Percentiles rank a stretch among this genome's conserved stretches.
phyloP scores from a whole-genome alignment of 2,113 vertebrate genomes.

The Gymnobelideus leadbeateri region DNA sequence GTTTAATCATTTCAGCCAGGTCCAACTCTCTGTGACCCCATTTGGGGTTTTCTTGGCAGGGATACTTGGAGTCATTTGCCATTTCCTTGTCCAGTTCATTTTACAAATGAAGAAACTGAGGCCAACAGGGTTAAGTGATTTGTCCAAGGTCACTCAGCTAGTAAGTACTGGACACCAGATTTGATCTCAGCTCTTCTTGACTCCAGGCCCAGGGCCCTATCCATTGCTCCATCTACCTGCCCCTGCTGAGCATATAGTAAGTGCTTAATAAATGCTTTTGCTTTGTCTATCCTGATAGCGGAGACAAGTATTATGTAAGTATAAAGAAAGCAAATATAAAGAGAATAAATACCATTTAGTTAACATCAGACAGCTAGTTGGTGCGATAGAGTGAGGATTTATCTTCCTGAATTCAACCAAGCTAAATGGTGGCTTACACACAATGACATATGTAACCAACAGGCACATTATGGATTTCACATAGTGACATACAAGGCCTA shows the following conservation, averaged over 20 bases:
- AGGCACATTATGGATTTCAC: too few relatives aligned
- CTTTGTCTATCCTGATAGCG: background rate
- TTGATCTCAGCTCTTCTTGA: background rate
- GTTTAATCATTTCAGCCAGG: too few relatives aligned
- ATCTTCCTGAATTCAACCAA: too few relatives aligned
- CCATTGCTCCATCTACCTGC: background rate
- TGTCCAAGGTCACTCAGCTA: background rate
- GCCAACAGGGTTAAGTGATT: background rate
- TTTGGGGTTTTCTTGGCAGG: background rate
- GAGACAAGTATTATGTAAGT: background rate
- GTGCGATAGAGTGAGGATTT: too few relatives aligned
- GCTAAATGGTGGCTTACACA: background rate
- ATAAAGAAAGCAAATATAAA: background rate
- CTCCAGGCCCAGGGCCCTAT: background rate
- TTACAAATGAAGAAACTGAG: background rate
- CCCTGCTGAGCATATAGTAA: background rate
- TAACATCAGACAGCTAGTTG: background rate
- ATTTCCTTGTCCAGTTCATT: background rate
- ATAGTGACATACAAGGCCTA: too few relatives aligned
- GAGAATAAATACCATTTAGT: background rate
- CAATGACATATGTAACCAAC: background rate
- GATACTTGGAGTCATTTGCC: background rate
- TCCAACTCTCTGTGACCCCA: background rate
- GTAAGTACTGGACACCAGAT: background rate
- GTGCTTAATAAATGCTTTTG: background rate